Evolutionary conservation across 2,113 vertebrate genomes (phyloP).

Genomic region (Nestor notabilis): DNA sequence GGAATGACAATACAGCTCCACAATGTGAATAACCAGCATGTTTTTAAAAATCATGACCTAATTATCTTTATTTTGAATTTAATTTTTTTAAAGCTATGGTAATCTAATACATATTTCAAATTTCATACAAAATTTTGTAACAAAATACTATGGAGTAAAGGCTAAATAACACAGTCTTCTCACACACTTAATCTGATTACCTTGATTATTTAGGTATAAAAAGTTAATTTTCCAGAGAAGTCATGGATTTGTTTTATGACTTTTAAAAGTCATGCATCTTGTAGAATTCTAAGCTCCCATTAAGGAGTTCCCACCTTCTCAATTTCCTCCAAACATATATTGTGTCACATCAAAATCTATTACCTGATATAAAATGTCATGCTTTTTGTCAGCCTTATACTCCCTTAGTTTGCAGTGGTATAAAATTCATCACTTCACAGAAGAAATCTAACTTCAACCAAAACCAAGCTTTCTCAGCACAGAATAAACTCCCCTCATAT

Average conservation of each 20-base stretch:
- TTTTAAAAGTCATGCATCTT: neutral
- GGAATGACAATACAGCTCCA: constrained; percentile 41
- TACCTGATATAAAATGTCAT: neutral
- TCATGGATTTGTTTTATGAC: neutral
- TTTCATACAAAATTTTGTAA: neutral
- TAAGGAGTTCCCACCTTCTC: constrained; percentile 21
- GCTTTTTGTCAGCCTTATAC: neutral
- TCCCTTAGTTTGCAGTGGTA: neutral
- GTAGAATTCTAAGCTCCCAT: neutral
- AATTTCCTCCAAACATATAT: constrained; percentile 69
- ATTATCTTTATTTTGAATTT: neutral
- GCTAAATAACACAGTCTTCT: neutral
- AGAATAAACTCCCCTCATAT: neutral
- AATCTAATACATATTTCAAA: neutral
- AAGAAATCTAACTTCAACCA: neutral
- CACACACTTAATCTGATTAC: neutral
- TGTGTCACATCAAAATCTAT: neutral
- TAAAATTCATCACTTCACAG: neutral
- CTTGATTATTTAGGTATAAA: neutral
- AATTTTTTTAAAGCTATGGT: neutral
- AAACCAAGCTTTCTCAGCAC: neutral
- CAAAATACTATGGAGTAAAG: neutral
- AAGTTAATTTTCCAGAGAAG: neutral
- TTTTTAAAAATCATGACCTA: constrained; percentile 1
- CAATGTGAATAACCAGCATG: neutral